Evolutionary conservation across 2,113 vertebrate genomes (phyloP).

Genomic region (Benitochromis conjunctus): DNA sequence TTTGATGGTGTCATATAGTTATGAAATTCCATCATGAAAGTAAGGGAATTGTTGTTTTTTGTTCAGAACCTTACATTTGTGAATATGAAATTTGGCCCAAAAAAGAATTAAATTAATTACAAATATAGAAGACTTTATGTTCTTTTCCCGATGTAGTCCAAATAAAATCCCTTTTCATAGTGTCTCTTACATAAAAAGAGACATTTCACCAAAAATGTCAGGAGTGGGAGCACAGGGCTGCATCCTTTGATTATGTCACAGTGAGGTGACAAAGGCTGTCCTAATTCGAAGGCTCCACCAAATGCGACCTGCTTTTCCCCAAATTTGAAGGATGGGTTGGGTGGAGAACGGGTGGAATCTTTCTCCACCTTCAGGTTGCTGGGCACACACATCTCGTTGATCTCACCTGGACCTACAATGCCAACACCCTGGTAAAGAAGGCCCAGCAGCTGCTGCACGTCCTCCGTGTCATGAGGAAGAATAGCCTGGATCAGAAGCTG

Average conservation of each 20-base stretch:
- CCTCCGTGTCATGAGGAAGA: too few relatives aligned
- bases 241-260: fast-evolving
- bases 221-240: background rate
- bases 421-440: too few relatives aligned
- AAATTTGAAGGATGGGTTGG: background rate
- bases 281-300: background rate
- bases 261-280: fast-evolving
- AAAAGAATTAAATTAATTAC: background rate
- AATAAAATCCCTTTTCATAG: background rate
- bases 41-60: fast-evolving
- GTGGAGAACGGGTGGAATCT: background rate
- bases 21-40: background rate
- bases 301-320: background rate
- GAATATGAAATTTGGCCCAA: background rate
- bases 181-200: background rate
- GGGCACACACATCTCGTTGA: too few relatives aligned
- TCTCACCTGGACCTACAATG: too few relatives aligned
- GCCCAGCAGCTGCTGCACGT: too few relatives aligned
- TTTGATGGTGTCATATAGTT: fast-evolving
- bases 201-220: background rate
- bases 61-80: background rate
- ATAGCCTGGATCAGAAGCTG: too few relatives aligned
- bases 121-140: background rate
- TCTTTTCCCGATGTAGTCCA: background rate
- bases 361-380: background rate